These are phyloP conservation scores for Cataglyphis altisquamis DNA, from an alignment of 2,888 invertebrate species.

Conservation along the genomic window DNA sequence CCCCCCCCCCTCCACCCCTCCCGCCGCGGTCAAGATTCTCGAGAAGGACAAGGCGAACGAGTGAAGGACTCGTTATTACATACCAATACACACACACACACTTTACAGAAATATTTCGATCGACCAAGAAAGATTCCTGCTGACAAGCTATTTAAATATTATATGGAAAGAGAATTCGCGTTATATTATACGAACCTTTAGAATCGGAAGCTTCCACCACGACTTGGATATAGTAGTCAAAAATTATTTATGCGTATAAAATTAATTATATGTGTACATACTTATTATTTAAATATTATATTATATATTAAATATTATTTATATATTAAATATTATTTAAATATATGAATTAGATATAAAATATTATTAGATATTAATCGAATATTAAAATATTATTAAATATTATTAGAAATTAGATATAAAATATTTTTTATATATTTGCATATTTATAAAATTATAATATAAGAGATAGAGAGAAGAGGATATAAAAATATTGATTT, in stretches of 20 bases:
- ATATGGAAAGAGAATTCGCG: neutral
- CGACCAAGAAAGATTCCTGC: too few relatives aligned
- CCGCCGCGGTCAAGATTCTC: conserved; percentile 10
- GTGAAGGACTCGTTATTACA: conserved; percentile 65
- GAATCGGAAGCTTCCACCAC: neutral
- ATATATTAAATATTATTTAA: neutral
- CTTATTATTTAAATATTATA: neutral
- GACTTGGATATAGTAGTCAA: neutral
- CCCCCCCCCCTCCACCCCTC: too few relatives aligned
- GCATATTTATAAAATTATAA: neutral
- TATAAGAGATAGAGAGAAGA: neutral
- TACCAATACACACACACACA: conserved; percentile 27
- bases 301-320: too few relatives aligned
- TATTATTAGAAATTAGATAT: neutral
- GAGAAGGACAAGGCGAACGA: conserved; percentile 35
- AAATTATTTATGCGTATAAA: neutral
- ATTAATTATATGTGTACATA: neutral
- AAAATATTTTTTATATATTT: neutral
- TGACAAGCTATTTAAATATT: neutral
- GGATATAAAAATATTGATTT: neutral
- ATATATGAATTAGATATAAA: neutral
- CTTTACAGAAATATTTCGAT: neutral
- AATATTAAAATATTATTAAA: too few relatives aligned
- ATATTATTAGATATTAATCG: too few relatives aligned
- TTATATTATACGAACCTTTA: neutral